Base-by-base conservation (phyloP, 2,888 invertebrate genomes). In the Ennomos quercinarius region DNA sequence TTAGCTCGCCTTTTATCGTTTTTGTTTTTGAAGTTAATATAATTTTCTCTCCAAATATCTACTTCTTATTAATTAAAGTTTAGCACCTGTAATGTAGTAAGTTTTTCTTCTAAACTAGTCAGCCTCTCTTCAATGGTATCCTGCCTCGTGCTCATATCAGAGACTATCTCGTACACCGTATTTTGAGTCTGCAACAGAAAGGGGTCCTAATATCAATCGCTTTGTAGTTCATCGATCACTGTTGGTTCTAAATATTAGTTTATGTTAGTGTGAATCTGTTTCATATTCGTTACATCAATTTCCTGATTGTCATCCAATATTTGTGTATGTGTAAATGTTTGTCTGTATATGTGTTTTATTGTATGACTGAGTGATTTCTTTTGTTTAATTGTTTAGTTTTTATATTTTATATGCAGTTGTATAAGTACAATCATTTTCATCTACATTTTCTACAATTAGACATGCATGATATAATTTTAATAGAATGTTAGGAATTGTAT, bases 121-220 rank as follows among this genome's bases (percentile, higher is more conserved):
- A 99, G 94, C 80, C 99, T 95, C 89, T 98, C 98, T 88, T 99
- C 99, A 73, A 99, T 94, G 51, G 96, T 95, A 84, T 98, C 98
- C 89, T 99, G 99, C 54, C 98, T 95, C 63, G 96, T 95, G 83
- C 98, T 98, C 97, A 99, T 98, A 80, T 99, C 99, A 57, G 98
- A 98, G 68, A 99, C 99, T 78, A 99, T 97, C 93, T 99, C 99
- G 88, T 99, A 99, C 72, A 99, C 98, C 53, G 98, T 98, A 82
- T 98, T 98, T 93, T 99, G 99, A 70, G 99, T 99, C 99, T 99
- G 94, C 70, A 94, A 93, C 77, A 93, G 82, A 81, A 92, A 92
- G 84, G 93, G 93, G 85, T 93, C 91, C 93, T 93, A 87, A 84
- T 89, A 85, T 93, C 91, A 93, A 89, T 93, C 85, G 93, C 78